Conservation (phyloP, 2,797 vertebrate genomes). For the Crenuchus spilurus region DNA sequence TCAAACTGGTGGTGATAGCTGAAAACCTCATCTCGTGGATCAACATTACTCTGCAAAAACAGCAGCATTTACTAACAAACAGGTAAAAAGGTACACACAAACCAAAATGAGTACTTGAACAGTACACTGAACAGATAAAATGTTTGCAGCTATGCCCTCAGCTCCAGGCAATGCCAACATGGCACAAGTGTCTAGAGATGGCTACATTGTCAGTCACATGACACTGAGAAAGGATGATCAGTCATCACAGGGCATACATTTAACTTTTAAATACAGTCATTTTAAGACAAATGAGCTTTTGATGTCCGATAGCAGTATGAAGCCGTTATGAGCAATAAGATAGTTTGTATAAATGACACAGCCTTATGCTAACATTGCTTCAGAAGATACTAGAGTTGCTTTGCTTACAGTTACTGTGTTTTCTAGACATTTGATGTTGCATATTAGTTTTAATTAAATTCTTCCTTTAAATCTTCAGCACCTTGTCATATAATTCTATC, state of each 20-base stretch:
- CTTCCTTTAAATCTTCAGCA: no score
- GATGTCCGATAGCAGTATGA: no score
- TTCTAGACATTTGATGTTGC: no score
- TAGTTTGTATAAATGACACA: no score
- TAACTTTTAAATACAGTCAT: no score
- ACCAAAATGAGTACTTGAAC: not conserved
- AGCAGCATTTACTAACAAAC: slow-evolving; percentile 1
- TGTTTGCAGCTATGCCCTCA: slow-evolving; percentile 40
- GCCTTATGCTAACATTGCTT: no score
- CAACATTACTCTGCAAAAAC: slow-evolving; percentile 89
- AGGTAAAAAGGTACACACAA: not conserved
- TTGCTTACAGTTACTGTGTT: no score
- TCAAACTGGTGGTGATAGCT: slow-evolving; percentile 98
- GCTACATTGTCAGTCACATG: slow-evolving; percentile 52
- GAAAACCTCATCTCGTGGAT: slow-evolving; percentile 97
- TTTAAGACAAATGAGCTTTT: no score
- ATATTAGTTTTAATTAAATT: no score
- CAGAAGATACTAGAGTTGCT: no score
- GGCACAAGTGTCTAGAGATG: slow-evolving; percentile 41
- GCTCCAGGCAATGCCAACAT: slow-evolving; percentile 48
- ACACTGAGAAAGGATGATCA: slow-evolving; percentile 61
- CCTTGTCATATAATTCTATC: no score
- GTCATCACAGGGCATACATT: slow-evolving; percentile 37
- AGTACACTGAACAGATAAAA: not conserved
- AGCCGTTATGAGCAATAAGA: no score